phyloP scores from a whole-genome alignment of 1,140 invertebrate species.

The Drosophila parvula region DNA sequence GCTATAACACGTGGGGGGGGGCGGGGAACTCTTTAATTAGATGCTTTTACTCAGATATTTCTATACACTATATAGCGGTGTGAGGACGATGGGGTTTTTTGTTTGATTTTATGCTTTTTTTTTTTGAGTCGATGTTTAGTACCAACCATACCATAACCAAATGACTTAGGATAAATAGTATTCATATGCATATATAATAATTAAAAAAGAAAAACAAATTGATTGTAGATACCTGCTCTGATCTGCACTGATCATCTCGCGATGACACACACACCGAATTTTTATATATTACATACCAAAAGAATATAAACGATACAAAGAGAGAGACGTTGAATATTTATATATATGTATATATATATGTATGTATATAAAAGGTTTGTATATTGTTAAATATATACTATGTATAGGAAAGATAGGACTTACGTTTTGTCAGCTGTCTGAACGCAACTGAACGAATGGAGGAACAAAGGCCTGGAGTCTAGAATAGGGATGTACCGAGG shows the following conservation, averaged over 20 bases:
- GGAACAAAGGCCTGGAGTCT: slow-evolving; percentile 50
- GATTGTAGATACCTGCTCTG: slow-evolving; percentile 74
- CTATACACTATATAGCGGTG: slow-evolving; percentile 22
- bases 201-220: slow-evolving; percentile 57
- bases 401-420: slow-evolving; percentile 41
- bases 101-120: slow-evolving; percentile 21
- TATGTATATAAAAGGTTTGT: slow-evolving; percentile 18
- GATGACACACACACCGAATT: slow-evolving; percentile 41
- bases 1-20: slow-evolving; percentile 54
- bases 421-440: slow-evolving; percentile 55
- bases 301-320: slow-evolving; percentile 45
- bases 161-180: slow-evolving; percentile 53
- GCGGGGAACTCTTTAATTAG: slow-evolving; percentile 39
- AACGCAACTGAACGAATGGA: slow-evolving; percentile 49
- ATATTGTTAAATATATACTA: slow-evolving; percentile 39
- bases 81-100: slow-evolving; percentile 7
- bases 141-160: slow-evolving; percentile 74
- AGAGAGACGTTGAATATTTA: slow-evolving; percentile 31
- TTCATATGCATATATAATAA: slow-evolving; percentile 45
- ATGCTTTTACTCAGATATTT: slow-evolving; percentile 24
- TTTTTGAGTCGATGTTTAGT: slow-evolving; percentile 31
- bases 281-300: slow-evolving; percentile 53
- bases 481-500: slow-evolving; percentile 5
- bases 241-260: slow-evolving; percentile 41
- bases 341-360: slow-evolving; percentile 39